Conservation (phyloP, 2,888 invertebrate genomes). For the Tanaodytes sp. region DNA sequence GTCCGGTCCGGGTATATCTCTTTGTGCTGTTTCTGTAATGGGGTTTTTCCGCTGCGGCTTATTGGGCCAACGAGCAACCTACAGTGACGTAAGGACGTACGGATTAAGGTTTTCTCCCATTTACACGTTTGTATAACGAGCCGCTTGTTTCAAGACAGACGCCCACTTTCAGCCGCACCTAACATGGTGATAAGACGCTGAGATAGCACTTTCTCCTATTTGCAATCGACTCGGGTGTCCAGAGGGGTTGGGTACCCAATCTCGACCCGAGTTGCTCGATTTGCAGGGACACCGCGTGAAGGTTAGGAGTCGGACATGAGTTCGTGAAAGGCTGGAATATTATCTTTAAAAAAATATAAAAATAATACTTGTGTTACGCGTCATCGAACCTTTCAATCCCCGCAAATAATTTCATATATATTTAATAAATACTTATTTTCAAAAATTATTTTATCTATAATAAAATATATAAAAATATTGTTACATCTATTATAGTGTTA, state of each 20-base stretch:
- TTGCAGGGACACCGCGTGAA: slow-evolving; percentile 4
- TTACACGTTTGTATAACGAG: slow-evolving; percentile 17
- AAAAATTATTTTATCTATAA: too few species aligned
- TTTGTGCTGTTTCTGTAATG: background rate
- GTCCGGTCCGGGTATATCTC: slow-evolving; percentile 16
- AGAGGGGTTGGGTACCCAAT: slow-evolving; percentile 20
- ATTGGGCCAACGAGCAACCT: slow-evolving; percentile 23
- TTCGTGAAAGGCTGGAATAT: too few species aligned
- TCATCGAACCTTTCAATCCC: too few species aligned
- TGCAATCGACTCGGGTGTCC: slow-evolving; percentile 16
- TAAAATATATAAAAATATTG: too few species aligned
- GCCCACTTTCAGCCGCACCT: slow-evolving; percentile 17
- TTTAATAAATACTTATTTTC: too few species aligned
- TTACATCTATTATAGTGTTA: too few species aligned
- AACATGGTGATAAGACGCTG: slow-evolving; percentile 19
- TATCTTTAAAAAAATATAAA: too few species aligned
- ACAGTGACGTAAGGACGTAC: slow-evolving; percentile 16
- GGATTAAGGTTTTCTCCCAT: slow-evolving; percentile 9
- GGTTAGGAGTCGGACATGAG: slow-evolving; percentile 4
- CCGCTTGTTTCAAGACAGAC: slow-evolving; percentile 17
- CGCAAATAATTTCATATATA: too few species aligned
- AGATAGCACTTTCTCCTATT: slow-evolving; percentile 14
- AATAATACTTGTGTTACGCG: too few species aligned
- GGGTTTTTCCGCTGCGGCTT: slow-evolving; percentile 26
- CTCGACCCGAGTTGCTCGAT: slow-evolving; percentile 12